Percentiles rank a stretch among this genome's conserved stretches.
Conservation (phyloP, 2,888 invertebrate genomes). For the Rhagonycha lutea region DNA sequence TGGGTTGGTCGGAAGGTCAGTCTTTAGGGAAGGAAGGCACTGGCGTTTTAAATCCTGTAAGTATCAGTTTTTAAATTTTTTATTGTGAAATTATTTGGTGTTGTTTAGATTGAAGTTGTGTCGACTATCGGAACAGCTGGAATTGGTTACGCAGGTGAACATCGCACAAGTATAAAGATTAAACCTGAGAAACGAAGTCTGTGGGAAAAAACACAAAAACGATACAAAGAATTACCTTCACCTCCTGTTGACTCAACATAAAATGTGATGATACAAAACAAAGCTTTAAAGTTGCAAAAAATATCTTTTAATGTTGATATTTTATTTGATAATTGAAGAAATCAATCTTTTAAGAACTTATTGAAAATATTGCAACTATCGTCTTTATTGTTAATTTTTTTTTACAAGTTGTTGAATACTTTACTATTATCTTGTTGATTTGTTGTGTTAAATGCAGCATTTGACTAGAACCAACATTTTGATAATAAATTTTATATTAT, state of each 20-base stretch:
- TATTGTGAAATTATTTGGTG: background rate
- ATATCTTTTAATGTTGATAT: background rate
- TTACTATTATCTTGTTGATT: background rate
- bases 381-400: background rate
- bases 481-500: background rate
- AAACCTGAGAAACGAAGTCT: slow-evolving; percentile 46
- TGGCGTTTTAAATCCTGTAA: slow-evolving; percentile 78
- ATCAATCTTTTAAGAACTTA: background rate
- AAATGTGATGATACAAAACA: background rate
- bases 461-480: background rate
- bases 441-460: background rate
- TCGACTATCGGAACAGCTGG: slow-evolving; percentile 36
- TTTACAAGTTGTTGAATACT: background rate
- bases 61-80: slow-evolving; percentile 46
- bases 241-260: background rate
- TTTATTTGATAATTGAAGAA: background rate
- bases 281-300: background rate
- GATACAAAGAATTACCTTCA: slow-evolving; percentile 49
- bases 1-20: slow-evolving; percentile 95
- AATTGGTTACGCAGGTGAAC: slow-evolving; percentile 24
- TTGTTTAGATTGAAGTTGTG: slow-evolving; percentile 30
- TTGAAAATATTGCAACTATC: background rate
- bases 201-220: slow-evolving; percentile 54
- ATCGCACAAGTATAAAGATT: background rate
- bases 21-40: slow-evolving; percentile 81